Base-by-base conservation (phyloP, 2,888 invertebrate genomes). In the Abrostola triplasia region DNA sequence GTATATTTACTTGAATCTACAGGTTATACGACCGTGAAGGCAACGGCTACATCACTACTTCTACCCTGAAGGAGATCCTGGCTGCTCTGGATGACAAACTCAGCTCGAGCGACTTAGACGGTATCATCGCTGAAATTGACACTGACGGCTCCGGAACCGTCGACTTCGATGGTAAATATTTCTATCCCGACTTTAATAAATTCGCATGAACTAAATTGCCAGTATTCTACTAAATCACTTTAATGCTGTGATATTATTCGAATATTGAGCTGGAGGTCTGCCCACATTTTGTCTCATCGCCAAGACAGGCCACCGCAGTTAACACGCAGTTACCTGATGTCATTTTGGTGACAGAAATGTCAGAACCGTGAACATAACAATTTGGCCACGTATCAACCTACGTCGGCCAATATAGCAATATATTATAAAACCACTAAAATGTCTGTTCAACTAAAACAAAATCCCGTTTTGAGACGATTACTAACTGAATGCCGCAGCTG, bases 71-170 rank as follows among this genome's bases (percentile, higher is more conserved):
- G 88, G 99, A 99, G 95, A 99, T 99, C 92, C 95, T 99, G 75
- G 97, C 97, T 59, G 98, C 98, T 36, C 95, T 98, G 48, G 99
- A 99, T 83, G 99, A 99, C 91, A 99, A 99, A 90, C 96, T 99
- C 42, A 98, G 97, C 76, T 97, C 97, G 85, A 96, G 98, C 56
- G 99, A 99, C 89, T 96, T 99, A 79, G 99, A 99, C 89, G 99
- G 98, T 79, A 99, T 99, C 95, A 99, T 99, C 90, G 97, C 98
- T 84, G 99, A 99, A 95, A 99, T 99, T 84, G 99, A 99, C 94
- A 98, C 99, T 69, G 99, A 99, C 92, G 99, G 99, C 60, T 99
- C 99, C 75, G 99, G 99, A 87, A 99, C 99, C 76, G 99, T 99
- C 77, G 99, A 99, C 93, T 99, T 99, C 91, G 99, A 99, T 95